These are phyloP conservation scores for Eurystomus glaucurus DNA, from an alignment of 2,797 vertebrate species.

Conservation along the genomic window DNA sequence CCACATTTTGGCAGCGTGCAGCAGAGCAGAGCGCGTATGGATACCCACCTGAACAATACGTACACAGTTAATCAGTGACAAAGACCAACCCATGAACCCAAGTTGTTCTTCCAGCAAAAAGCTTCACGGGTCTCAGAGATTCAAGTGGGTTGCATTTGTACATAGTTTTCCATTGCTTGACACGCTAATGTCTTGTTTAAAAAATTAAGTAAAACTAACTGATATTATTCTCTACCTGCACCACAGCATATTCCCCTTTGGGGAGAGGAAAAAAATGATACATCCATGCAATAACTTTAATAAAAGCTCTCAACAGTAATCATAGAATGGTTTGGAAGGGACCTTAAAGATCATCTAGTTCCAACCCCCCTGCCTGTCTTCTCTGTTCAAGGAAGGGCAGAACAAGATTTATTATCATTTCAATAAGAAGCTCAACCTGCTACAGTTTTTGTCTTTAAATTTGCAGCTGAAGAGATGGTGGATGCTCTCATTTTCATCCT, in stretches of 20 bases:
- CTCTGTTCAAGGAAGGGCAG: neutral
- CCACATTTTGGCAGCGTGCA: neutral
- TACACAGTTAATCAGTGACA: neutral
- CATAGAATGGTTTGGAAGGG: too few relatives aligned
- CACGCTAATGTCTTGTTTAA: neutral
- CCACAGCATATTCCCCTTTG: neutral
- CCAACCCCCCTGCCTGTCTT: too few relatives aligned
- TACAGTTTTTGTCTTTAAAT: neutral
- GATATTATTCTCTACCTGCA: neutral
- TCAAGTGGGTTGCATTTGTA: neutral
- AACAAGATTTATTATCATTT: neutral
- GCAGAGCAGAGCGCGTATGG: neutral
- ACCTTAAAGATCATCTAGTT: too few relatives aligned
- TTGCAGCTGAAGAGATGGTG: neutral
- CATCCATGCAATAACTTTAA: neutral
- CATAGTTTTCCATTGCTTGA: neutral
- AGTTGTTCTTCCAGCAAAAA: neutral
- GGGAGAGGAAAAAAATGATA: neutral
- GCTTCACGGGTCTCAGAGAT: neutral
- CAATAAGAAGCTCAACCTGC: neutral
- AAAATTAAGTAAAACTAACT: neutral
- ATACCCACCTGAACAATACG: neutral
- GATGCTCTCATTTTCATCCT: neutral
- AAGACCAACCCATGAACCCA: neutral
- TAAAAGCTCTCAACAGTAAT: neutral